These are phyloP conservation scores for Cephus spinipes DNA, from an alignment of 2,888 invertebrate species.

Conservation along the genomic window DNA sequence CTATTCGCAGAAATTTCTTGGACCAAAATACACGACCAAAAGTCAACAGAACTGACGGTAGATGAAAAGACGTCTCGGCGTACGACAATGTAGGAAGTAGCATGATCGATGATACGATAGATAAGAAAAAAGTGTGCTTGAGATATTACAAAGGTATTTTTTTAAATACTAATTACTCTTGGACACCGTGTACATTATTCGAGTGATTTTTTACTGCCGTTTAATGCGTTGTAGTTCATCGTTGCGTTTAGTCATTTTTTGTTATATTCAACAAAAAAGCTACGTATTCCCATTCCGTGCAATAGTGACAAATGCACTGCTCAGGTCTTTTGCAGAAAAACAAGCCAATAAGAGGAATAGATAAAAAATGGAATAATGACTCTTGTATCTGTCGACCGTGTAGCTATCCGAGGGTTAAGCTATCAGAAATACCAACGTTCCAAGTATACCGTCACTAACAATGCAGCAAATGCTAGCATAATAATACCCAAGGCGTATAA, in stretches of 20 bases:
- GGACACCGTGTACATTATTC: not conserved
- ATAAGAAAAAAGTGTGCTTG: not conserved
- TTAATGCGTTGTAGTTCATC: not conserved
- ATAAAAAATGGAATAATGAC: not conserved
- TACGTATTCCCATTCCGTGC: not conserved
- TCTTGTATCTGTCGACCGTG: not conserved
- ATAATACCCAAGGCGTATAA: not conserved
- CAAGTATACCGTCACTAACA: not conserved
- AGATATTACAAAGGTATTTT: not conserved
- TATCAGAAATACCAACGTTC: not conserved
- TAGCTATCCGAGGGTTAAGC: not conserved
- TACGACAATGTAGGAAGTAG: not conserved
- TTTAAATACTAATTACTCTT: not conserved
- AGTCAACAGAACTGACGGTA: slow-evolving; percentile 9
- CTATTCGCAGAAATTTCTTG: slow-evolving; percentile 51
- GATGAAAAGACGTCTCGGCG: not conserved
- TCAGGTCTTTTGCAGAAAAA: not conserved
- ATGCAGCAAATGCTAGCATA: not conserved
- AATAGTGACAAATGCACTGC: not conserved
- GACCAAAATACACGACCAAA: slow-evolving; percentile 48
- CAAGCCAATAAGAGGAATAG: not conserved
- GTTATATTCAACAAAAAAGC: not conserved
- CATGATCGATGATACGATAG: not conserved
- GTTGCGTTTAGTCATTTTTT: not conserved
- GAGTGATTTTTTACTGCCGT: not conserved